These are phyloP conservation scores for Drosophila subobscura DNA, from an alignment of 1,140 invertebrate species.

Conservation along the genomic window DNA sequence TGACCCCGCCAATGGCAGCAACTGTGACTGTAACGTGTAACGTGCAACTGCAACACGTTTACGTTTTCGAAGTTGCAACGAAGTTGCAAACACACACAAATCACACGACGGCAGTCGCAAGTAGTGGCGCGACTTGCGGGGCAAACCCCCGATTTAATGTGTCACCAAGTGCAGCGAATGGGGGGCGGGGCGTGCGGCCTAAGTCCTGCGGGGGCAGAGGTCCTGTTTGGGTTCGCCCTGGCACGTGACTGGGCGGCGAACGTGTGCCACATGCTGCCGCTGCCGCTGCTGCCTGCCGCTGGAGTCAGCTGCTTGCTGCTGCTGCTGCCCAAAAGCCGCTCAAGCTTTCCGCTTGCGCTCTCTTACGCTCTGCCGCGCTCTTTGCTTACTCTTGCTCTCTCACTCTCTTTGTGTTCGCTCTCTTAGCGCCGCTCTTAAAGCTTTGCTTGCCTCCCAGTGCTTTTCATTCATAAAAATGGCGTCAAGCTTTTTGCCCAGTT, in stretches of 20 bases:
- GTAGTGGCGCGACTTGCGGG: constrained; percentile 1
- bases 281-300: constrained; percentile 18
- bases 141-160: constrained; percentile 4
- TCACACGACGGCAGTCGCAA: constrained; percentile 30
- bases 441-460: constrained; percentile 47
- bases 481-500: constrained; percentile 70
- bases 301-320: constrained; percentile 42
- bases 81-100: constrained; percentile 55
- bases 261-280: constrained; percentile 30
- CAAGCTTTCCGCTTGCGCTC: constrained; percentile 7
- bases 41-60: too few species aligned
- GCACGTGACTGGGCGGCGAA: constrained; percentile 44
- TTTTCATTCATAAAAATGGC: constrained; percentile 81
- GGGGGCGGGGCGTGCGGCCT: too few species aligned
- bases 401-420: constrained; percentile 11
- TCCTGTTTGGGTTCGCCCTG: constrained; percentile 39
- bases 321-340: constrained; percentile 4
- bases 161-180: neutral
- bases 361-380: constrained; percentile 21
- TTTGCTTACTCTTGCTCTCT: neutral
- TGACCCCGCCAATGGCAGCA: constrained; percentile 63
- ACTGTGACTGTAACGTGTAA: too few species aligned
- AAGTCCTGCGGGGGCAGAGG: too few species aligned
- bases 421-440: constrained; percentile 30
- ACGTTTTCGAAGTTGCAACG: constrained; percentile 55